Base-by-base conservation (phyloP, 1,140 invertebrate genomes). In the Nasonia longicornis region DNA sequence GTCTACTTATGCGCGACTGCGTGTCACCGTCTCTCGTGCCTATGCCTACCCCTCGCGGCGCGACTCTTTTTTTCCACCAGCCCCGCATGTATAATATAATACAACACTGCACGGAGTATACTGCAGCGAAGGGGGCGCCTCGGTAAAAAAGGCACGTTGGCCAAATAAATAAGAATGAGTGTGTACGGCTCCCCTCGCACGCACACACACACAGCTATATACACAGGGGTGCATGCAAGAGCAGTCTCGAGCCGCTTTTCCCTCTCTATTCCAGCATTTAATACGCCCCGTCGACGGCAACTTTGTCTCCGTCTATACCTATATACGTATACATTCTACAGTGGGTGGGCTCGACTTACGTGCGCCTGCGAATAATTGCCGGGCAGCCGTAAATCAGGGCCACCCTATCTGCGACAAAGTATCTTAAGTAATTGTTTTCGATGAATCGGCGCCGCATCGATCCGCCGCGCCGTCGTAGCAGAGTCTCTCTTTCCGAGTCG, bases 401-500 rank as follows among this genome's bases (percentile, higher is more conserved):
- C 72, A 45, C 58, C 71, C 79, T 75, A 80, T 75, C 79, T 80
- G 74, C 73, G 79, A 76, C 79, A 81, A 81, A 81, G 79, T 81
- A 76, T 81, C 79, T 76, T 76, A 81, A 81, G 79, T 81, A 81
- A 81, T 81, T 81, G 79, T 81, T 81, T 81, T 81, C 79, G 69
- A 81, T 81, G 73, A 76, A 76, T 76, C 45, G 73, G 52, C 71
- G 16, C 42, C 1, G n/a, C 71, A 45, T 73, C 71, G 38, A 45
- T 48, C 71, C 42, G 42, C 22, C 7, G n/a, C 42, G 42, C 16
- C 12, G 20, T 42, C 7, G 0, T 42, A 42, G 10, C 10, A 8
- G 1, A 42, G 38, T 42, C 38, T n/a, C 52, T 58, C 52, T 58
- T 58, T 58, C 20, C 52, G 52, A 31, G 7, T 31, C 14, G 22